Percentiles rank a stretch among this genome's conserved stretches.
Evolutionary conservation across 2,888 invertebrate genomes (phyloP).

Genomic region (Stomorhina lunata): DNA sequence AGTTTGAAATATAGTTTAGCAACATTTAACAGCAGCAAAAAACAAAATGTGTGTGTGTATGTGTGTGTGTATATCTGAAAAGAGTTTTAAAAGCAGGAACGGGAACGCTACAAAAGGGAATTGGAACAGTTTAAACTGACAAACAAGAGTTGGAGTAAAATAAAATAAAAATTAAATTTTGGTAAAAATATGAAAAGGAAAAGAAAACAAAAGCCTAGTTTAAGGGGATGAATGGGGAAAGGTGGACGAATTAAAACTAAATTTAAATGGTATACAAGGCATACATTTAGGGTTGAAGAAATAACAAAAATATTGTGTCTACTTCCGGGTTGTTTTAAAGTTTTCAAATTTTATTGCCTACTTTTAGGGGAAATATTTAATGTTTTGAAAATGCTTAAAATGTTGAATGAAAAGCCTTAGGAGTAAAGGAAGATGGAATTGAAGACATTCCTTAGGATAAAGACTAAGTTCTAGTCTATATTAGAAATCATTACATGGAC

Average conservation of each 20-base stretch:
- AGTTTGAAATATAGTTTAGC: constrained; percentile 58
- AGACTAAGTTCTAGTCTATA: too few species aligned
- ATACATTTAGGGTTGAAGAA: too few species aligned
- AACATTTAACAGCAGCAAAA: constrained; percentile 22
- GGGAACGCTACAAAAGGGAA: constrained; percentile 47
- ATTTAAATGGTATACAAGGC: background rate
- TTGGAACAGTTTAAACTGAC: constrained; percentile 50
- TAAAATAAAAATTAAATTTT: constrained; percentile 31
- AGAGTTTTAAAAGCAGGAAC: constrained; percentile 11
- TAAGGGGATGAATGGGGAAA: background rate
- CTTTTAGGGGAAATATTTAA: too few species aligned
- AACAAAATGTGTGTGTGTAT: background rate
- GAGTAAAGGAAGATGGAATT: too few species aligned
- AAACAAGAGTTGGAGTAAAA: constrained; percentile 9
- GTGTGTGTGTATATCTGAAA: too few species aligned
- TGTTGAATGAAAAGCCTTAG: too few species aligned
- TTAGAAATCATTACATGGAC: too few species aligned
- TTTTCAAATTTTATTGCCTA: too few species aligned
- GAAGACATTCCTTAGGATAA: too few species aligned
- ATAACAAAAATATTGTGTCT: too few species aligned
- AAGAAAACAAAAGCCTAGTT: background rate
- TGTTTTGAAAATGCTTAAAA: too few species aligned
- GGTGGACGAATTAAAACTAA: background rate
- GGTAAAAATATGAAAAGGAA: background rate
- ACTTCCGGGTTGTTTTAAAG: too few species aligned